A percentile compares a stretch with the other conserved stretches of the same genome.
These are phyloP conservation scores for Helogale parvula DNA, from an alignment of 2,113 vertebrate genomes.

Conservation along the genomic window DNA sequence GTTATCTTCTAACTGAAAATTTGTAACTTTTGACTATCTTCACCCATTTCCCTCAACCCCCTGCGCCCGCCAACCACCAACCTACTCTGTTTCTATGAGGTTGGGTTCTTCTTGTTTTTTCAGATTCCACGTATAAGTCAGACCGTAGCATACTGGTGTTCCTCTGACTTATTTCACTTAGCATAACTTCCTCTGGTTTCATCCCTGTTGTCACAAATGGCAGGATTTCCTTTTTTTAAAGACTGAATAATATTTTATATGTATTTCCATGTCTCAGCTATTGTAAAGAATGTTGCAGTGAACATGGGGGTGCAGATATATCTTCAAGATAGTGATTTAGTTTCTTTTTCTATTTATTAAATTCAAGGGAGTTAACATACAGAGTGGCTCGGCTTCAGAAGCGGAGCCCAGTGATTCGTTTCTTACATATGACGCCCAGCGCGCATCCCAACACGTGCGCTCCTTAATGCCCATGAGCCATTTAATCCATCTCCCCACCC, in stretches of 20 bases:
- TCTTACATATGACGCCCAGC: too few relatives aligned
- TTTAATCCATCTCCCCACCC: too few relatives aligned
- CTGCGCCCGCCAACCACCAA: background rate
- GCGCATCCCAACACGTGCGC: too few relatives aligned
- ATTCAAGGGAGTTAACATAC: too few relatives aligned
- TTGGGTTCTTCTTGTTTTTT: background rate
- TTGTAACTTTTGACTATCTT: background rate
- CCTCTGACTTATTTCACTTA: background rate
- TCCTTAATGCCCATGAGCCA: too few relatives aligned
- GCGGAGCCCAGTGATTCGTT: too few relatives aligned
- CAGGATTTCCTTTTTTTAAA: background rate
- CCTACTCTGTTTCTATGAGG: background rate
- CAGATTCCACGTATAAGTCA: background rate
- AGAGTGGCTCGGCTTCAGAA: too few relatives aligned
- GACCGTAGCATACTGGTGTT: background rate
- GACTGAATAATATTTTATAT: background rate
- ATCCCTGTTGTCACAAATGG: background rate
- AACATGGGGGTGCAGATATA: background rate
- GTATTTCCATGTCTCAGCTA: background rate
- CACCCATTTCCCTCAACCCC: background rate
- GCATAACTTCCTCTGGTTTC: background rate
- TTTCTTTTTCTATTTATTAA: too few relatives aligned
- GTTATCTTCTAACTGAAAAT: background rate
- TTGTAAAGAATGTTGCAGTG: background rate
- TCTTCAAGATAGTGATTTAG: background rate